Base-by-base conservation (phyloP, 2,113 vertebrate species). In the Talpa occidentalis region DNA sequence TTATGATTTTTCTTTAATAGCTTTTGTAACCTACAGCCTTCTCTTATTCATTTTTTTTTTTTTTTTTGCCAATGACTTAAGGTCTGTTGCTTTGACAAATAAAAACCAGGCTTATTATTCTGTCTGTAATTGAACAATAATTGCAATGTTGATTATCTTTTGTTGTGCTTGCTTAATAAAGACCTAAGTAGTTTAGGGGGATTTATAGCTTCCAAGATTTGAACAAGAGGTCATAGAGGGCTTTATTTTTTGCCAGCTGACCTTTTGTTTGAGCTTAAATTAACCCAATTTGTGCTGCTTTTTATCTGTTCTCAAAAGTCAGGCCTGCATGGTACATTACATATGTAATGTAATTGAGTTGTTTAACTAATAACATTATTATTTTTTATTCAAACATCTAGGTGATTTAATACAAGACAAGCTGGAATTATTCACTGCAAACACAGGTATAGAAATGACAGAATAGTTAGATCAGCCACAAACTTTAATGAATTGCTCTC, bases 191-290 rank as follows among this genome's bases (percentile, higher is more conserved):
- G 35, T 96, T 97, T 52, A 93, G 52, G 66, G 84, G 94, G 92
- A 96, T 97, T 97, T 96, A 97, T 95, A 91, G 93, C 88, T 95
- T 96, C 92, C 94, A 97, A 84, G 84, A 96, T 93, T 95, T 96
- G 95, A 95, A 90, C 87, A 92, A 83, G 93, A 94, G 96, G 96
- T 95, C 93, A 94, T 1, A 81, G 56, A 77, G 93, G 94, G 95
- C 95, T 94, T 87, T 69, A 66, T 67, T 96, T 86, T 95, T 84
- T 87, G 76, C 93, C 87, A 97, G 15, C 76, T 96, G 93, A 97
- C 95, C 91, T 97, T 96, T 90, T 91, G 89, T 93, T 95, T 97
- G 89, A 94, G 83, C 96, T 95, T 96, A 92, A 96, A 95, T 96
- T 94, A 95, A 89, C 74, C 66, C 74, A 94, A 78, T 95, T 95